Evolutionary conservation across 1,140 invertebrate genomes (phyloP).

Genomic region (Micrasema minimum): DNA sequence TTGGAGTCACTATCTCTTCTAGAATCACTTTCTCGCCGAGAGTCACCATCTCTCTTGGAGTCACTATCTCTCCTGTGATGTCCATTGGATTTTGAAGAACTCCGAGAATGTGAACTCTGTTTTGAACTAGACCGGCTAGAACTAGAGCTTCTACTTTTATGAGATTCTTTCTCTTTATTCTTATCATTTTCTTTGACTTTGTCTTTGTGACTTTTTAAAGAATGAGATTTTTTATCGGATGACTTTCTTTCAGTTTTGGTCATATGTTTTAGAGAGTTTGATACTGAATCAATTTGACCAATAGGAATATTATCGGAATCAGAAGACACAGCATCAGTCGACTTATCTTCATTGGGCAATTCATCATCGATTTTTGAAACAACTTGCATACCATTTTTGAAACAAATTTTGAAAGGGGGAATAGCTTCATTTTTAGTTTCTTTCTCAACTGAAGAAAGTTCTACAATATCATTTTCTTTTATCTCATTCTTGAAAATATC

Average conservation of each 20-base stretch:
- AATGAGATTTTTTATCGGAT: conserved; percentile 41
- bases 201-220: conserved; percentile 20
- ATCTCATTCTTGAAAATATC: no score
- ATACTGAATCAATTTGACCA: conserved; percentile 55
- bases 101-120: conserved; percentile 64
- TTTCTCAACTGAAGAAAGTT: conserved; percentile 40
- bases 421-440: conserved; percentile 52
- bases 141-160: conserved; percentile 63
- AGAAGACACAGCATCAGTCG: conserved; percentile 5
- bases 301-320: conserved; percentile 5
- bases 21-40: conserved; percentile 58
- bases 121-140: conserved; percentile 66
- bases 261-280: conserved; percentile 57
- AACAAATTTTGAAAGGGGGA: conserved; percentile 72
- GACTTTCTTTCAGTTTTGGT: conserved; percentile 43
- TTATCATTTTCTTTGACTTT: conserved; percentile 60
- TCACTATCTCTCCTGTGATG: conserved; percentile 57
- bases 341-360: conserved; percentile 56
- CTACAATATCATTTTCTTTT: background rate
- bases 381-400: conserved; percentile 79
- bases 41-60: conserved; percentile 60
- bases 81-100: conserved; percentile 57
- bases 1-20: conserved; percentile 59
- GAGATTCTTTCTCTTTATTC: conserved; percentile 57
- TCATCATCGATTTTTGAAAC: conserved; percentile 72